Percentiles rank a stretch among this genome's conserved stretches.
These are phyloP conservation scores for Mythimna vitellina DNA, from an alignment of 2,888 invertebrate species.

Conservation along the genomic window DNA sequence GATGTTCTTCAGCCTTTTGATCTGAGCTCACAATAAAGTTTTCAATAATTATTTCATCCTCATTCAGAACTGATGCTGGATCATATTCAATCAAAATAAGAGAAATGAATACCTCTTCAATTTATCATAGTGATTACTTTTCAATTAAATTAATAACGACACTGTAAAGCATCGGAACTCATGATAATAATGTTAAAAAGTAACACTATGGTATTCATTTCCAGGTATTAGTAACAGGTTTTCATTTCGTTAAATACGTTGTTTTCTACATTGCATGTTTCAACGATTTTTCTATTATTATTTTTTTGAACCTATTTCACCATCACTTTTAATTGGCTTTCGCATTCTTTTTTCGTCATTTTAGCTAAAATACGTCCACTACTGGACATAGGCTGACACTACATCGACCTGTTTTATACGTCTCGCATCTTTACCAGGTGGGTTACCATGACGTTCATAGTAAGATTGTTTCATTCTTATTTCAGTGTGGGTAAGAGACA, in stretches of 20 bases:
- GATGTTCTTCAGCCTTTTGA: slow-evolving; percentile 28
- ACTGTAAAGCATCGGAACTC: too few relatives aligned
- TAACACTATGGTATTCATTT: too few relatives aligned
- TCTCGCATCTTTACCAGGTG: too few relatives aligned
- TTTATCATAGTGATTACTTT: neutral
- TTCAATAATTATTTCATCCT: slow-evolving; percentile 6
- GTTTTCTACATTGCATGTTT: neutral
- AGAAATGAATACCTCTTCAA: slow-evolving; percentile 7
- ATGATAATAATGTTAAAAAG: too few relatives aligned
- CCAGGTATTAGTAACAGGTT: too few relatives aligned
- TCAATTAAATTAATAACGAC: neutral
- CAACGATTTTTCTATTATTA: neutral
- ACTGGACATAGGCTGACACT: too few relatives aligned
- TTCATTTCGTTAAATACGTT: neutral
- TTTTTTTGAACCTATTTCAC: neutral
- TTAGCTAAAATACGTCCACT: too few relatives aligned
- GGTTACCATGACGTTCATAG: too few relatives aligned
- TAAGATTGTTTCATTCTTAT: too few relatives aligned
- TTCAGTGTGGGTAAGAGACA: too few relatives aligned
- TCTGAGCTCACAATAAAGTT: slow-evolving; percentile 12
- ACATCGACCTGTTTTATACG: too few relatives aligned
- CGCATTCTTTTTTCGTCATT: neutral
- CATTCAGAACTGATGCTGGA: neutral
- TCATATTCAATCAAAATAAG: slow-evolving; percentile 10
- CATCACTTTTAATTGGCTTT: neutral